Conservation (phyloP, 2,113 vertebrate genomes). For the Crocuta crocuta region DNA sequence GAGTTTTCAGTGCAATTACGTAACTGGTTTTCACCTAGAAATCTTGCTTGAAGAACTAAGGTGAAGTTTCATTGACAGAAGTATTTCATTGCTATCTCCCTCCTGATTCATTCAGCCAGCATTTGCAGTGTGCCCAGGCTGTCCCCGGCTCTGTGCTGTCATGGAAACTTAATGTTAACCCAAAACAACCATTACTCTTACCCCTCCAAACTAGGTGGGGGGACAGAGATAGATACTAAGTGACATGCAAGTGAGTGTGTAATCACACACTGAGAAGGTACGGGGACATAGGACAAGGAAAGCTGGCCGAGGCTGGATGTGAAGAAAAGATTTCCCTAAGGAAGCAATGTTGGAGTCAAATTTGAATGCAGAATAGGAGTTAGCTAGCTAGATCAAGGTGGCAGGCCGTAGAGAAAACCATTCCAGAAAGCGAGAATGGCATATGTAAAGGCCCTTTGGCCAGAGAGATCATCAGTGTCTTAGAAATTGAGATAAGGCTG, state of each 20-base stretch:
- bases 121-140: neutral
- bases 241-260: neutral
- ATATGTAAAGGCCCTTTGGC: neutral
- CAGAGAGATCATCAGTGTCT: neutral
- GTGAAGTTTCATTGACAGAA: neutral
- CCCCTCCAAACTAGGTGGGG: neutral
- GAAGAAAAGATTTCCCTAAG: neutral
- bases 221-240: neutral
- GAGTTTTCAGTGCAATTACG: neutral
- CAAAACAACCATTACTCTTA: neutral
- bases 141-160: neutral
- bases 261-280: neutral
- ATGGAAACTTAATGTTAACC: neutral
- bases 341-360: neutral
- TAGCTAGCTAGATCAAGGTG: neutral
- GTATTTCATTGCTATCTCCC: neutral
- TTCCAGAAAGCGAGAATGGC: neutral
- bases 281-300: neutral
- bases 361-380: neutral
- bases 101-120: neutral
- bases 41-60: neutral
- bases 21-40: neutral
- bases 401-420: neutral
- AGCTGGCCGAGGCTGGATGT: neutral
- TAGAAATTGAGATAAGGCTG: neutral